These are phyloP conservation scores for Oscheius sp. DNA, from an alignment of 2,888 invertebrate genomes.

Conservation along the genomic window DNA sequence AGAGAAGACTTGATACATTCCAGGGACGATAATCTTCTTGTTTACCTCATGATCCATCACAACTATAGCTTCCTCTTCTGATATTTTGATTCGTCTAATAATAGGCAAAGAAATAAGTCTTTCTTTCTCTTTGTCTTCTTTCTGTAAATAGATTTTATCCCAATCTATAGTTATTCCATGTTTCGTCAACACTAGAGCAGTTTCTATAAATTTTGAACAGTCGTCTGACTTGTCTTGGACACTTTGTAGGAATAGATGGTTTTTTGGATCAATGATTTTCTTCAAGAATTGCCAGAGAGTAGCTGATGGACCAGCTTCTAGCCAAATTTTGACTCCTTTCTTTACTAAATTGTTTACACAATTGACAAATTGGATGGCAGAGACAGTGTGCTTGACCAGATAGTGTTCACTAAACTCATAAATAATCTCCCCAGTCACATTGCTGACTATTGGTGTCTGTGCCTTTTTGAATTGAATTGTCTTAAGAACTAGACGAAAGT, in stretches of 20 bases:
- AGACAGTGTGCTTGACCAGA: slow-evolving; percentile 49
- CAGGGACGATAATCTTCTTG: slow-evolving; percentile 48
- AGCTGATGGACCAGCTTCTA: slow-evolving; percentile 56
- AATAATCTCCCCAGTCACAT: slow-evolving; percentile 49
- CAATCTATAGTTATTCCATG: slow-evolving; percentile 34
- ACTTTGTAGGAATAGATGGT: slow-evolving; percentile 43
- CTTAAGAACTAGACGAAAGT: slow-evolving; percentile 36
- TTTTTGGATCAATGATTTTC: slow-evolving; percentile 36
- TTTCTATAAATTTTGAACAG: slow-evolving; percentile 35
- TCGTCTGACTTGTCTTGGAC: slow-evolving; percentile 50
- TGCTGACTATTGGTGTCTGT: slow-evolving; percentile 50
- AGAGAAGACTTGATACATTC: slow-evolving; percentile 47
- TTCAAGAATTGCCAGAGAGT: slow-evolving; percentile 49
- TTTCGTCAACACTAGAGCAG: slow-evolving; percentile 45
- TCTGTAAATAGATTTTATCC: slow-evolving; percentile 34
- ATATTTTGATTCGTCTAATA: slow-evolving; percentile 4
- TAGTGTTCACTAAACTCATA: slow-evolving; percentile 45
- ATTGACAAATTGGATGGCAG: slow-evolving; percentile 49
- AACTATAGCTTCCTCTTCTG: slow-evolving; percentile 32
- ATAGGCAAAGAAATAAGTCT: not conserved
- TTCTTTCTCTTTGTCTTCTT: slow-evolving; percentile 13
- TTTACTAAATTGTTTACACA: slow-evolving; percentile 40
- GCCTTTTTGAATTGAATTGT: slow-evolving; percentile 39
- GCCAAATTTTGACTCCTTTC: slow-evolving; percentile 47
- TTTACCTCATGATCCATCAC: slow-evolving; percentile 48